phyloP scores from a whole-genome alignment of 2,797 vertebrate species.

The Poecilia velifera region DNA sequence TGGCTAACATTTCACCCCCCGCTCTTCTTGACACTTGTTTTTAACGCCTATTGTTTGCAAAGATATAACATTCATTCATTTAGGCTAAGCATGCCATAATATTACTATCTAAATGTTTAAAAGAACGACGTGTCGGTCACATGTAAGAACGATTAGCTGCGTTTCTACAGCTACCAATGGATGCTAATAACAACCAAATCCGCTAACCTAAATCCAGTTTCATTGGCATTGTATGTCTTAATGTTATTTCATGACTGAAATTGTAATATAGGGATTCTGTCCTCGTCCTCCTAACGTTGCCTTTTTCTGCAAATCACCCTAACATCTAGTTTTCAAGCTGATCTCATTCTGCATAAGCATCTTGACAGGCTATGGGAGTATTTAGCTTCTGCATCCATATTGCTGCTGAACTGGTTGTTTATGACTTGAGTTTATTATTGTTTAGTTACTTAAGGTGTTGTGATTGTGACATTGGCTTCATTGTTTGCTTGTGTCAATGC shows the following conservation, averaged over 20 bases:
- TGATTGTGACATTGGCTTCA: constrained; percentile 1
- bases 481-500: neutral
- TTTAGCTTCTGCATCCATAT: constrained; percentile 8
- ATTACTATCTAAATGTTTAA: neutral
- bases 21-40: constrained; percentile 72
- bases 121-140: neutral
- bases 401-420: neutral
- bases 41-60: constrained; percentile 14
- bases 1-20: constrained; percentile 51
- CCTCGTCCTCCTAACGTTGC: constrained; percentile 27
- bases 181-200: constrained; percentile 42
- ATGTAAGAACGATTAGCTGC: neutral
- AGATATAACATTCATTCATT: neutral
- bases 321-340: constrained; percentile 45
- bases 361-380: constrained; percentile 5
- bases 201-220: constrained; percentile 26
- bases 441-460: neutral
- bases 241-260: neutral
- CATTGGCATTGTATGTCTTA: neutral
- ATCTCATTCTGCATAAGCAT: constrained; percentile 54
- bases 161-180: constrained; percentile 7
- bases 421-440: neutral
- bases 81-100: neutral
- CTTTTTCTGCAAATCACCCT: constrained; percentile 55
- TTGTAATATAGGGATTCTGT: neutral